These are phyloP conservation scores for Pollenia amentaria DNA, from an alignment of 2,888 invertebrate species.

Conservation along the genomic window DNA sequence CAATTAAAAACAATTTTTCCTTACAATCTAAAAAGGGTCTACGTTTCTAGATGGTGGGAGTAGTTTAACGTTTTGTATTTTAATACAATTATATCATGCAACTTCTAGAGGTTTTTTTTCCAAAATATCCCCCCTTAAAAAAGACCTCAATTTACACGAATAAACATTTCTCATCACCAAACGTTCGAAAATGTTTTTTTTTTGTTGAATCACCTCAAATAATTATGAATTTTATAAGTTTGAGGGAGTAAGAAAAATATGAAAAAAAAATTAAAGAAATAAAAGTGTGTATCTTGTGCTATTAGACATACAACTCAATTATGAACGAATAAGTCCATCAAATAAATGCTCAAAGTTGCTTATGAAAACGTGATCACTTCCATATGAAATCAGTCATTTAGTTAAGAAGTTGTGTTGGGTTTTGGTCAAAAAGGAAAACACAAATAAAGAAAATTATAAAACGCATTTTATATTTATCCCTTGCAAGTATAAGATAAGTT, in stretches of 20 bases:
- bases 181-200: conserved; percentile 47
- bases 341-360: too few relatives aligned
- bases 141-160: background rate
- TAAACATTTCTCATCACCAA: conserved; percentile 26
- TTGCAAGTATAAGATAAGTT: too few relatives aligned
- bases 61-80: conserved; percentile 11
- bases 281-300: background rate
- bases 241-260: conserved; percentile 47
- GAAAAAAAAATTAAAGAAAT: background rate
- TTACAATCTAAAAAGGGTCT: background rate
- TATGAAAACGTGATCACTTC: too few relatives aligned
- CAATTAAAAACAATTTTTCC: conserved; percentile 59
- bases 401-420: too few relatives aligned
- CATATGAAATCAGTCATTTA: too few relatives aligned
- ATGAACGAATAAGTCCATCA: conserved; percentile 3
- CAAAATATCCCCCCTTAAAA: conserved; percentile 27
- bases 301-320: conserved; percentile 51
- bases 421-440: too few relatives aligned
- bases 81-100: conserved; percentile 52
- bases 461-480: too few relatives aligned
- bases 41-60: conserved; percentile 22
- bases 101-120: conserved; percentile 22
- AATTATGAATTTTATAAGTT: conserved; percentile 76
- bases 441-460: too few relatives aligned
- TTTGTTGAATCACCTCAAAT: conserved; percentile 79